Percentiles rank a stretch among this genome's conserved stretches.
These are phyloP conservation scores for Neotoxoptera formosana DNA, from an alignment of 1,140 invertebrate species.

Conservation along the genomic window DNA sequence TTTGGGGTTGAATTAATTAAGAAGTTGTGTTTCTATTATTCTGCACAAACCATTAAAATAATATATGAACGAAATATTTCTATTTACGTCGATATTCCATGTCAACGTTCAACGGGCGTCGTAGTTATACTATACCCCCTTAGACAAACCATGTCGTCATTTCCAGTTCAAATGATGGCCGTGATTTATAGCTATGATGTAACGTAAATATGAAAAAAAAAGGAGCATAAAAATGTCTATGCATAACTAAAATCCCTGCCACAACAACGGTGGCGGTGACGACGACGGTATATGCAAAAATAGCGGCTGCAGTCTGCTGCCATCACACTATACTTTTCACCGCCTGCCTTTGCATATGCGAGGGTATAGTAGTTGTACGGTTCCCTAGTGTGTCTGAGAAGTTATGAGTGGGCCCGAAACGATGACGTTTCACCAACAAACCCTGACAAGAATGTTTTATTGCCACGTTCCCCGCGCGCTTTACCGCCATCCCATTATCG, in stretches of 20 bases:
- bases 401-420: slow-evolving; percentile 43
- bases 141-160: not conserved
- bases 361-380: not conserved
- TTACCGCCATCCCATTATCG: slow-evolving; percentile 9
- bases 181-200: slow-evolving; percentile 28
- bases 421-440: slow-evolving; percentile 54
- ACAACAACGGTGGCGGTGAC: not conserved
- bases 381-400: slow-evolving; percentile 45
- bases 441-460: slow-evolving; percentile 53
- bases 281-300: slow-evolving; percentile 23
- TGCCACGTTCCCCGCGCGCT: not conserved
- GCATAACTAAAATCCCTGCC: slow-evolving; percentile 20
- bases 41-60: not conserved
- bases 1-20: too few species aligned
- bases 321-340: not conserved
- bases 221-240: not conserved
- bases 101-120: not conserved
- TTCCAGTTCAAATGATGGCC: not conserved
- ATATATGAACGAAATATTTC: not conserved
- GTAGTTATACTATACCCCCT: not conserved
- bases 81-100: not conserved
- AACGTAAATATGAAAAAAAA: not conserved
- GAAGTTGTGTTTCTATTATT: too few species aligned
- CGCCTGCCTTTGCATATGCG: not conserved
- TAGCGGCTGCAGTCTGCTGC: not conserved